Percentiles rank a stretch among this genome's conserved stretches.
phyloP scores from a whole-genome alignment of 2,888 invertebrate species.

The Meteorus colon region DNA sequence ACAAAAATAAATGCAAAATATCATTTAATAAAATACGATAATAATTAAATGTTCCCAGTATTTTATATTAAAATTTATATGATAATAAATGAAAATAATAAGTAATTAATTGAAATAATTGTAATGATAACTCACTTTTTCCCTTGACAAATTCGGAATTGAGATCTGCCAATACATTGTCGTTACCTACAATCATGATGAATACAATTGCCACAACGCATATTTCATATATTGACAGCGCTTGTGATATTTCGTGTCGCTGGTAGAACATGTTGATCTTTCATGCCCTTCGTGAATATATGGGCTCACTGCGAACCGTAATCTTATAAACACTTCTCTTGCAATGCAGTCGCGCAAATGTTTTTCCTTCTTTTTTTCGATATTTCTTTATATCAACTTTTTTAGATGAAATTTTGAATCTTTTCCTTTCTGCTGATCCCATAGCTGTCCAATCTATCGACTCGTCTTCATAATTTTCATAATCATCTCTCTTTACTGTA shows the following conservation, averaged over 20 bases:
- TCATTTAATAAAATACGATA: slow-evolving; percentile 2
- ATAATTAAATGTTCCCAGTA: slow-evolving; percentile 44
- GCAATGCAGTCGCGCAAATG: slow-evolving; percentile 7
- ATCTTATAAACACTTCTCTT: slow-evolving; percentile 52
- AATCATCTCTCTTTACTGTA: background rate
- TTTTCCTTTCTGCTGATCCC: slow-evolving; percentile 25
- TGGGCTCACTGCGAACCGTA: slow-evolving; percentile 39
- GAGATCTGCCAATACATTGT: slow-evolving; percentile 66
- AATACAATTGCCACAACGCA: slow-evolving; percentile 59
- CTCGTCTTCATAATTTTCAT: slow-evolving; percentile 1
- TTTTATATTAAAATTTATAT: slow-evolving; percentile 31
- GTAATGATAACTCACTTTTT: slow-evolving; percentile 79
- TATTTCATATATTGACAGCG: slow-evolving; percentile 64
- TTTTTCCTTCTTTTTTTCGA: background rate
- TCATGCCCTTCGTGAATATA: slow-evolving; percentile 64
- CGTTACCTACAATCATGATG: slow-evolving; percentile 59
- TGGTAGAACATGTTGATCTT: slow-evolving; percentile 71
- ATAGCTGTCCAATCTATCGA: slow-evolving; percentile 26
- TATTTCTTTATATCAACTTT: background rate
- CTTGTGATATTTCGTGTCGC: slow-evolving; percentile 64
- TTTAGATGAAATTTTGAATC: slow-evolving; percentile 15
- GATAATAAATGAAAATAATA: background rate
- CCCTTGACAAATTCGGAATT: slow-evolving; percentile 85
- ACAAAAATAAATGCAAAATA: background rate
- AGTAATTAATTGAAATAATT: slow-evolving; percentile 18